Conservation (phyloP, 1,140 invertebrate genomes). For the Platorchestia sp. region DNA sequence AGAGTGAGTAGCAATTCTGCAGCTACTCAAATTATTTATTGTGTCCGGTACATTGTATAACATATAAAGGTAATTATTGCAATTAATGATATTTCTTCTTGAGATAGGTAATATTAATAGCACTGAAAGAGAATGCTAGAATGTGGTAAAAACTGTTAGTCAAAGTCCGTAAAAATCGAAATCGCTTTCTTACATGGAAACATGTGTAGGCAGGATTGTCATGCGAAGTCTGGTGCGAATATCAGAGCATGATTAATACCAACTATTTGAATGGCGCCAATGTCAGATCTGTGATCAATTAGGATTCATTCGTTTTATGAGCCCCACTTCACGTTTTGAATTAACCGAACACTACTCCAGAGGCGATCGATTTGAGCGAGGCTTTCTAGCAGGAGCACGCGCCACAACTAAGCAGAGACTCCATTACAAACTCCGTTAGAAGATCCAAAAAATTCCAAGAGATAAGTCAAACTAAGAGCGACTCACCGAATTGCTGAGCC, state of each 20-base stretch:
- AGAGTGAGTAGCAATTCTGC: neutral
- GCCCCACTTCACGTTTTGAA: neutral
- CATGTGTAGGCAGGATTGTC: neutral
- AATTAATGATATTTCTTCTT: no score
- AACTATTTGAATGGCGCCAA: neutral
- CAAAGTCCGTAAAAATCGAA: neutral
- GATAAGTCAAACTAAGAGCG: slow-evolving; percentile 46
- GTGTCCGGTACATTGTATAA: neutral
- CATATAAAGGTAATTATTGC: no score
- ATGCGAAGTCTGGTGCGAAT: neutral
- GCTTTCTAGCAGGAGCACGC: neutral
- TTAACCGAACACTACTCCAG: neutral
- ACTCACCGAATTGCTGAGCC: slow-evolving; percentile 10
- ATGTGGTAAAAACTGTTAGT: neutral
- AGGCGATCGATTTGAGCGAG: neutral
- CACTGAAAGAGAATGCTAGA: neutral
- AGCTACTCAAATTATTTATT: neutral
- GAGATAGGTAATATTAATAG: neutral
- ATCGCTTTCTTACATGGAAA: neutral
- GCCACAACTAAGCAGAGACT: neutral
- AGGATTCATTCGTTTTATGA: neutral
- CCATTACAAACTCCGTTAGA: slow-evolving; percentile 19
- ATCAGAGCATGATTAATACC: neutral
- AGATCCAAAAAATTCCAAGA: slow-evolving; percentile 42
- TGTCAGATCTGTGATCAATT: neutral